Conservation (phyloP, 2,888 invertebrate genomes). For the Chironomus tentans region DNA sequence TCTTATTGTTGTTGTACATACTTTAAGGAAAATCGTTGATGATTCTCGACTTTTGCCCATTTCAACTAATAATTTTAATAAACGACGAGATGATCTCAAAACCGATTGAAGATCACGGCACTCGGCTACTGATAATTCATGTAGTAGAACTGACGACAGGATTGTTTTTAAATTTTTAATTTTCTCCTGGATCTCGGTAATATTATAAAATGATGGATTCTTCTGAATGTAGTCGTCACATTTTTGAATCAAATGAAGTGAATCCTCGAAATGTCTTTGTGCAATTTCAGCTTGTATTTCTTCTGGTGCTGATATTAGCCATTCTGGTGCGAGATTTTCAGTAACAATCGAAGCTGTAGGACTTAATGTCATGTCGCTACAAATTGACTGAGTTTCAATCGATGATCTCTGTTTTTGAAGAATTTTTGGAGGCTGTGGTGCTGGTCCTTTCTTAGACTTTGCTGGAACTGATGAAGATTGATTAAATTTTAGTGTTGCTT, state of each 20-base stretch:
- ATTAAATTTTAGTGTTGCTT: constrained; percentile 77
- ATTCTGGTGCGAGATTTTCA: constrained; percentile 55
- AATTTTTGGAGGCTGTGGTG: constrained; percentile 39
- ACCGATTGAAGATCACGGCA: constrained; percentile 88
- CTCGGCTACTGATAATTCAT: constrained; percentile 80
- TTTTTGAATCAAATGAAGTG: constrained; percentile 70
- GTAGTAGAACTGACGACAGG: constrained; percentile 77
- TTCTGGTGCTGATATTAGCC: constrained; percentile 84
- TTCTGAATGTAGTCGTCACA: constrained; percentile 47
- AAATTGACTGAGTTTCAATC: constrained; percentile 32
- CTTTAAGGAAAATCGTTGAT: constrained; percentile 38
- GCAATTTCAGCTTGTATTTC: constrained; percentile 92
- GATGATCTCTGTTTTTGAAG: constrained; percentile 31
- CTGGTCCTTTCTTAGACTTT: constrained; percentile 50
- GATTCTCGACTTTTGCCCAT: constrained; percentile 43
- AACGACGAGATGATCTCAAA: constrained; percentile 71
- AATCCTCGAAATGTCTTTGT: constrained; percentile 91
- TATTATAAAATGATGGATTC: constrained; percentile 35
- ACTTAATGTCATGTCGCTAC: constrained; percentile 32
- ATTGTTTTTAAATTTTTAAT: constrained; percentile 63
- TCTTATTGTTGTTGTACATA: constrained; percentile 39
- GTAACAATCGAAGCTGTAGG: constrained; percentile 32
- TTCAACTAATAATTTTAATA: constrained; percentile 63
- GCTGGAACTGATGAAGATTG: constrained; percentile 43
- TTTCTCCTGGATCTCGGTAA: constrained; percentile 39